Conservation (phyloP, 2,888 invertebrate genomes). For the Mesorhabditis belari region DNA sequence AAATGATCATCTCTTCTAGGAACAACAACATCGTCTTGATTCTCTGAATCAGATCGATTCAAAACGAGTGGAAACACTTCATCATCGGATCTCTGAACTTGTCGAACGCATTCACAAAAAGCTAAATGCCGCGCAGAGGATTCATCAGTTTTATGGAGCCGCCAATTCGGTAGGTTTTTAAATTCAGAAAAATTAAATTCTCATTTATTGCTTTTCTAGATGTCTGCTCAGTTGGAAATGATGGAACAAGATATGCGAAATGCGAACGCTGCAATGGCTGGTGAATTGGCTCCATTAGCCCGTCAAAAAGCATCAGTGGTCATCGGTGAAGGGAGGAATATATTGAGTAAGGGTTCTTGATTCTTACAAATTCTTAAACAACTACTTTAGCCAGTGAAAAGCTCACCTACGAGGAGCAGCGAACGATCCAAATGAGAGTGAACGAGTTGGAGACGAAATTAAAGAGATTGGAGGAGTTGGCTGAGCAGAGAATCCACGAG, state of each 20-base stretch:
- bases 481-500: conserved; percentile 30
- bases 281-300: conserved; percentile 46
- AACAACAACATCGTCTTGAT: background rate
- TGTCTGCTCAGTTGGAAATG: conserved; percentile 40
- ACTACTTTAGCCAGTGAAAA: conserved; percentile 22
- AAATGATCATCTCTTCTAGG: no score
- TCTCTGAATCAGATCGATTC: background rate
- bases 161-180: conserved; percentile 14
- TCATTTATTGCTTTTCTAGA: conserved; percentile 18
- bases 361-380: background rate
- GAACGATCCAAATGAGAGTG: conserved; percentile 22
- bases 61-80: background rate
- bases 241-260: conserved; percentile 42
- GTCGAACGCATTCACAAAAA: conserved; percentile 11
- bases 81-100: background rate
- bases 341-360: conserved; percentile 16
- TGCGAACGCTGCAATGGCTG: conserved; percentile 47
- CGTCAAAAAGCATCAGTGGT: conserved; percentile 40
- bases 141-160: conserved; percentile 16
- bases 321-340: conserved; percentile 39
- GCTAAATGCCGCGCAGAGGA: conserved; percentile 1
- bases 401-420: conserved; percentile 28
- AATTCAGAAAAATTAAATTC: background rate
- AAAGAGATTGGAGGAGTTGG: conserved; percentile 32
- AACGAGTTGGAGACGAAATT: conserved; percentile 29